Evolutionary conservation across 2,888 invertebrate species (phyloP).

Genomic region (Abrostola triplasia): DNA sequence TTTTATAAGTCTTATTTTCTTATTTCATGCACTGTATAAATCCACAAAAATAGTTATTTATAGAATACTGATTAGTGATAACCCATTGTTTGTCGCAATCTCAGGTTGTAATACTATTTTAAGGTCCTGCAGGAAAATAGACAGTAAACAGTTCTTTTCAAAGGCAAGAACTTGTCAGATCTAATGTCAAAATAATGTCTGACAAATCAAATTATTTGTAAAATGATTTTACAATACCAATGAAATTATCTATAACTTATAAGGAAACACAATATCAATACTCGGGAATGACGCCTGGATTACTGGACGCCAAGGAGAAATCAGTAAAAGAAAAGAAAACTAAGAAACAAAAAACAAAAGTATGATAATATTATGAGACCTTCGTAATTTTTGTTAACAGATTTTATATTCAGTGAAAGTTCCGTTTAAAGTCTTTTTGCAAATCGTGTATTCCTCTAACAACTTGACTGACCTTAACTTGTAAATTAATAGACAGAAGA

Average conservation of each 20-base stretch:
- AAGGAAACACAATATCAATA: conserved; percentile 22
- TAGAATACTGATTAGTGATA: no score
- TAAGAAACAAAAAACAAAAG: conserved; percentile 49
- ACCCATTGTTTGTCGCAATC: no score
- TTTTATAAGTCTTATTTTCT: no score
- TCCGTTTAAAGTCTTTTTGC: neutral
- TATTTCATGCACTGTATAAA: no score
- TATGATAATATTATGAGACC: conserved; percentile 17
- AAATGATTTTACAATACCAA: conserved; percentile 42
- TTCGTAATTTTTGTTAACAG: neutral
- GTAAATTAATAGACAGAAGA: no score
- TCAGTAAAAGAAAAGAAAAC: conserved; percentile 45
- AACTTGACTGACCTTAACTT: no score
- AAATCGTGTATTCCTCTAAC: no score
- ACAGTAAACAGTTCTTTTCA: conserved; percentile 21
- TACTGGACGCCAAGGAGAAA: conserved; percentile 39
- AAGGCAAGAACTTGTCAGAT: conserved; percentile 29
- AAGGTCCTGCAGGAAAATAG: conserved; percentile 13
- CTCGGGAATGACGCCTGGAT: conserved; percentile 51
- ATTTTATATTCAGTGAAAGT: neutral
- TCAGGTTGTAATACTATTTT: conserved; percentile 7
- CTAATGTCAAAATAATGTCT: conserved; percentile 48
- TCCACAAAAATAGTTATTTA: no score
- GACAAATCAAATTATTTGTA: conserved; percentile 55
- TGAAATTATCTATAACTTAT: conserved; percentile 39